Evolutionary conservation across 2,113 vertebrate genomes (phyloP), one percentile per base, ranked within the genome.

Genomic region (Mus spicilegus): DNA sequence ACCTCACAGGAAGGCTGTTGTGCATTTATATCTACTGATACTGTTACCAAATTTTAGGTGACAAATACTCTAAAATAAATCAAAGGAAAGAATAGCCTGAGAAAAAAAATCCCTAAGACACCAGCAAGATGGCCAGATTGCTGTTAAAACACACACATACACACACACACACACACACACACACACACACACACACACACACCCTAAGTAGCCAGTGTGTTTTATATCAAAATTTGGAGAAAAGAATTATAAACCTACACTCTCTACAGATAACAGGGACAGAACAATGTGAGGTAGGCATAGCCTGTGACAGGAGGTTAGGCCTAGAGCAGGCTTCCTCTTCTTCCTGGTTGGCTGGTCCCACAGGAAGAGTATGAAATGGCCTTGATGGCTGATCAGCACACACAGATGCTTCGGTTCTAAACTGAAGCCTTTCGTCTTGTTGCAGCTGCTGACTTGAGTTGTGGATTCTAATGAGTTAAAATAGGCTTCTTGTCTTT

Each of bases 11-110:
- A 56, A 87, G 72, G 1, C 1, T 3, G 1, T 11, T 42, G 10
- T 65, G 0, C 0, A 1, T 46, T 93, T 19, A 3, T 2, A 5
- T 7, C 39, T 13, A 46, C 2, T 17, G 67, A 39, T 16, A 17
- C 13, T 81, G 4, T 49, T 70, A 65, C 49, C 54, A 88, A 70
- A 26, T 76, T 54, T 33, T 36, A 42, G 33, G 49, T 20, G 46
- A 51, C 13, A 22, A 28, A 24, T 30, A n/a, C 51, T 63, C 39
- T 61, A 39, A 42, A 28, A 58, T 17, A 78, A 56, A 67, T 30
- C 30, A 11, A 80, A 72, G 11, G 39, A 80, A 46, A 7, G 51
- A 58, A 39, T 13, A 5, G n/a, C 65, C 39, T 49, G 33, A 56
- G 39, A 30, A 54, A 89, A 54, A 89, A 70, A 51, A 28, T 61